phyloP scores from a whole-genome alignment of 1,140 invertebrate species.

The Leguminivora glycinivorella region DNA sequence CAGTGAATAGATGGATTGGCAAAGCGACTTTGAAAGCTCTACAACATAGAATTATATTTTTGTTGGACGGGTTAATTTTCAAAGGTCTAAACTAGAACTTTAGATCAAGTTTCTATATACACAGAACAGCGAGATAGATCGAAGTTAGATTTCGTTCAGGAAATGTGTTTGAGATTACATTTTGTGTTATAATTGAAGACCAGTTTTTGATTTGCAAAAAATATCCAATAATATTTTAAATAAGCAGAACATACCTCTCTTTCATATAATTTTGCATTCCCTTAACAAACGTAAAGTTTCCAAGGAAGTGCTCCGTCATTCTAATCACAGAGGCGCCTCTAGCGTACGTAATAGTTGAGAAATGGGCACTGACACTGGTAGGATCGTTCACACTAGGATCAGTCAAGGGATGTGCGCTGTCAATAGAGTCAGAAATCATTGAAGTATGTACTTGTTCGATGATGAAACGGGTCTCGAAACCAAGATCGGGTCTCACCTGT shows the following conservation, averaged over 20 bases:
- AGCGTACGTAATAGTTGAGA: conserved; percentile 81
- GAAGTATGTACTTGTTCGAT: conserved; percentile 82
- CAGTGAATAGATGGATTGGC: conserved; percentile 85
- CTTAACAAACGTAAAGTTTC: conserved; percentile 80
- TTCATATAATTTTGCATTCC: conserved; percentile 82
- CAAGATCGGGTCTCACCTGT: conserved; percentile 69
- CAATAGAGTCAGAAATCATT: conserved; percentile 83
- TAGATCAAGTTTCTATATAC: conserved; percentile 21
- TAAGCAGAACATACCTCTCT: conserved; percentile 72
- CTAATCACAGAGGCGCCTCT: conserved; percentile 86
- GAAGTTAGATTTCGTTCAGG: too few species aligned
- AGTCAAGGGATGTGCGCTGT: conserved; percentile 82
- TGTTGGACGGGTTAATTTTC: too few species aligned
- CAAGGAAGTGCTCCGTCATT: conserved; percentile 86
- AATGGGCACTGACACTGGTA: conserved; percentile 75
- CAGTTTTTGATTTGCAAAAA: too few species aligned
- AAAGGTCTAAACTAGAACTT: conserved; percentile 1
- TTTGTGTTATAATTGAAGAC: too few species aligned
- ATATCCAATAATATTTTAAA: conserved; percentile 23
- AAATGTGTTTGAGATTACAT: too few species aligned
- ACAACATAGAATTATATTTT: conserved; percentile 17
- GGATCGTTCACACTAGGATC: conserved; percentile 72
- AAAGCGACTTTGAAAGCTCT: conserved; percentile 79
- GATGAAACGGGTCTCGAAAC: conserved; percentile 79
- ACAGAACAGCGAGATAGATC: too few species aligned